Base-by-base conservation (phyloP, 2,113 vertebrate species). In the Theristicus caerulescens region DNA sequence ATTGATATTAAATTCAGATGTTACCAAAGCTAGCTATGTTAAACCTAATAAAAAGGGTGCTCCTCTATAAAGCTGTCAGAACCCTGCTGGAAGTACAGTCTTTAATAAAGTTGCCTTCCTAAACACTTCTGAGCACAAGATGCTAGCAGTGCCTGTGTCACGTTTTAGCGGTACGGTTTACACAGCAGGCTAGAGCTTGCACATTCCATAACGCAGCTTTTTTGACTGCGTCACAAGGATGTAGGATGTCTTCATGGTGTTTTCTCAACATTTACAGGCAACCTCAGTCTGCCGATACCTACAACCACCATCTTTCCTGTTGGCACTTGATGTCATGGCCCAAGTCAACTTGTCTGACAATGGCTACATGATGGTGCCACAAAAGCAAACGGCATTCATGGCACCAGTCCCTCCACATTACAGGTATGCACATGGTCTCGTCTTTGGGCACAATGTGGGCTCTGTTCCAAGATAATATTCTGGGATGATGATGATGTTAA, bases 321-420 rank as follows among this genome's bases (percentile, higher is more conserved):
- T 80, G 49, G 21, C 34, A 32, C 4, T 13, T 79, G 9, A 26
- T 65, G 44, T 59, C n/a, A 13, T 22, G 22, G 32, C 21, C 32
- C 27, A 19, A 22, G 34, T 14, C 24, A 38, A 7, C 38, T 71
- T 87, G 24, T 51, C 66, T 79, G 44, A 42, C 19, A 29, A 11
- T 0, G 4, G 34, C 38, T 66, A 57, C 5, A 2, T 0, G 0
- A n/a, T 38, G 16, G 20, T 40, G 21, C 7, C 52, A 26, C n/a
- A 72, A 42, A 67, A 57, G 16, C 19, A 71, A 17, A 51, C 1
- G 1, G 2, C 16, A 11, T 38, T 67, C 9, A 9, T 25, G 4
- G 34, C 46, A n/a, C 24, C 38, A 9, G 6, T n/a, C 19, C 24
- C 26, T 87, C 20, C 20, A 44, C 9, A 2, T 51, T 14, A 31